These are phyloP conservation scores for Sminthurides aquaticus DNA, from an alignment of 2,888 invertebrate genomes.

Conservation along the genomic window DNA sequence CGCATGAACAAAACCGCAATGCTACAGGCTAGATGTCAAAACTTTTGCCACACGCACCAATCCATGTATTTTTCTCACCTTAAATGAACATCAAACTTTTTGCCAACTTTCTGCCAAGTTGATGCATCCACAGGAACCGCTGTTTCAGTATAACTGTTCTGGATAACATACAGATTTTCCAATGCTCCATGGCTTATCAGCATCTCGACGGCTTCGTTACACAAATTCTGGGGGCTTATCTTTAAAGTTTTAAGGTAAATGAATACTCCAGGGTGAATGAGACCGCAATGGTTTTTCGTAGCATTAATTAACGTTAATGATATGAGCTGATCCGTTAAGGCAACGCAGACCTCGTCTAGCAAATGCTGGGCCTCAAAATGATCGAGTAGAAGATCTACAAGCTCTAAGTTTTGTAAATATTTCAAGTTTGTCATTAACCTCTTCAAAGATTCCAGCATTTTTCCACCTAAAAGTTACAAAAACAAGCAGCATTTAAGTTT, in stretches of 20 bases:
- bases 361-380: conserved; percentile 61
- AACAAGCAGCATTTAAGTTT: not conserved
- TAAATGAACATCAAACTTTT: conserved; percentile 33
- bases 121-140: conserved; percentile 55
- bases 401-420: conserved; percentile 57
- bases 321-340: conserved; percentile 57
- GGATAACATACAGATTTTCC: conserved; percentile 62
- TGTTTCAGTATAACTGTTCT: conserved; percentile 55
- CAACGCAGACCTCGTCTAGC: conserved; percentile 62
- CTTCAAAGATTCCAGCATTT: conserved; percentile 59
- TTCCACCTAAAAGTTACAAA: conserved; percentile 47
- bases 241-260: conserved; percentile 53
- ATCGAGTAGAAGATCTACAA: conserved; percentile 68
- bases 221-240: conserved; percentile 62
- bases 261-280: conserved; percentile 69
- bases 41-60: not conserved
- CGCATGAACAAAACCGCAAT: not conserved
- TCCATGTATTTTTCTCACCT: conserved; percentile 26
- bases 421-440: conserved; percentile 60
- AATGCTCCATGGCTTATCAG: conserved; percentile 58
- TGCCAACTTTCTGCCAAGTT: conserved; percentile 27
- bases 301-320: conserved; percentile 65
- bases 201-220: conserved; percentile 62
- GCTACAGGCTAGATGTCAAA: not conserved
- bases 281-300: conserved; percentile 60